Conservation (phyloP, 2,797 vertebrate species). For the Propithecus deckenii region DNA sequence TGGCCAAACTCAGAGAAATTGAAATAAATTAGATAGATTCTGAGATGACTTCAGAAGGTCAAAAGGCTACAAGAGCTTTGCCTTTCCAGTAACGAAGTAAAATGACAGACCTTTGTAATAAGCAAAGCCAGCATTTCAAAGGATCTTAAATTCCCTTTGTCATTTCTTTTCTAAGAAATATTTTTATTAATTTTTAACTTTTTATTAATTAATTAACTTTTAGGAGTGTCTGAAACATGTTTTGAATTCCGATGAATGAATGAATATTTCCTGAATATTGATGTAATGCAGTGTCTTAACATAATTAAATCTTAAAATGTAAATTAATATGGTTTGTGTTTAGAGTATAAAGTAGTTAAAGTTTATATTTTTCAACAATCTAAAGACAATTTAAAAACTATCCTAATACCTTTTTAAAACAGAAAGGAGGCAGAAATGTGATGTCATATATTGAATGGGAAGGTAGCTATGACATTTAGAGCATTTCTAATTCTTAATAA, state of each 20-base stretch:
- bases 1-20: not conserved
- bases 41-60: conserved; percentile 46
- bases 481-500: conserved; percentile 39
- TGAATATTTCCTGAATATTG: conserved; percentile 42
- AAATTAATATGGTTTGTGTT: not conserved
- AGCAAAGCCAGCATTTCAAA: conserved; percentile 47
- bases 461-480: not conserved
- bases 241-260: conserved; percentile 49
- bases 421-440: not conserved
- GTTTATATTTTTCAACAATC: conserved; percentile 8
- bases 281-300: not conserved
- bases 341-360: conserved; percentile 33
- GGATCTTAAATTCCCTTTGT: conserved; percentile 30
- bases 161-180: conserved; percentile 58
- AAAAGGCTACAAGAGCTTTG: conserved; percentile 9
- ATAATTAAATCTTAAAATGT: conserved; percentile 51
- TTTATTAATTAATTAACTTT: conserved; percentile 52
- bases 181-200: conserved; percentile 50
- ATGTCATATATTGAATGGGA: not conserved
- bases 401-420: not conserved
- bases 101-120: conserved; percentile 38
- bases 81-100: conserved; percentile 34
- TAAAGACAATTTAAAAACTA: conserved; percentile 10
- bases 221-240: conserved; percentile 26
- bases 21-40: conserved; percentile 50